Evolutionary conservation across 2,113 vertebrate species (phyloP).

Genomic region (Seriola dumerili): DNA sequence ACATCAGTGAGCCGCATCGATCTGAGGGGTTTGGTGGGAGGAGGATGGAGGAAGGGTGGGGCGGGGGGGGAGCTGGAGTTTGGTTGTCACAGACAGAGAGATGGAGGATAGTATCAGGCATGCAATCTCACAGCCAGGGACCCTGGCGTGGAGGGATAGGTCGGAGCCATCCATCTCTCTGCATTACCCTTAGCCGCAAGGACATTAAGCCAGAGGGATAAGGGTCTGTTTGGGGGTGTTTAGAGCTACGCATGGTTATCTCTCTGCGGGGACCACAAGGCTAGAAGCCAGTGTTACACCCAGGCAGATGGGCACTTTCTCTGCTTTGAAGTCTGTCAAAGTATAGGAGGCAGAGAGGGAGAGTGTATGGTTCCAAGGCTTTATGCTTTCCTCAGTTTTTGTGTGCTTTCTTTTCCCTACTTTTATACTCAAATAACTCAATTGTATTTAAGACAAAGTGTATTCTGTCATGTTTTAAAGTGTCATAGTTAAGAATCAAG

Average conservation of each 20-base stretch:
- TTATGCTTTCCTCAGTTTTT: constrained; percentile 21
- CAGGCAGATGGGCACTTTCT: constrained; percentile 63
- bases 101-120: constrained; percentile 84
- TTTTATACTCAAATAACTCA: constrained; percentile 11
- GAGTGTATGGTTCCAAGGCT: constrained; percentile 10
- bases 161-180: constrained; percentile 81
- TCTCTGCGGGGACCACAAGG: constrained; percentile 70
- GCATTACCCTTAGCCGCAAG: constrained; percentile 83
- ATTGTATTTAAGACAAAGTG: constrained; percentile 8
- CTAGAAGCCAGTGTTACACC: constrained; percentile 70
- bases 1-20: constrained; percentile 81
- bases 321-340: constrained; percentile 69
- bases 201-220: constrained; percentile 85
- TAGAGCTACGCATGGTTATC: constrained; percentile 81
- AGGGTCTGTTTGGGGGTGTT: constrained; percentile 82
- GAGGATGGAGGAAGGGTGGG: not conserved
- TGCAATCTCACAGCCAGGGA: constrained; percentile 82
- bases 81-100: constrained; percentile 79
- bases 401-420: constrained; percentile 1
- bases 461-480: constrained; percentile 20
- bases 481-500: not conserved
- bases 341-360: constrained; percentile 30
- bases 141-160: constrained; percentile 75
- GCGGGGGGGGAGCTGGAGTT: constrained; percentile 40
- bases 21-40: constrained; percentile 59